These are phyloP conservation scores for Drosophila obscura DNA, from an alignment of 1,140 invertebrate genomes.

Conservation along the genomic window DNA sequence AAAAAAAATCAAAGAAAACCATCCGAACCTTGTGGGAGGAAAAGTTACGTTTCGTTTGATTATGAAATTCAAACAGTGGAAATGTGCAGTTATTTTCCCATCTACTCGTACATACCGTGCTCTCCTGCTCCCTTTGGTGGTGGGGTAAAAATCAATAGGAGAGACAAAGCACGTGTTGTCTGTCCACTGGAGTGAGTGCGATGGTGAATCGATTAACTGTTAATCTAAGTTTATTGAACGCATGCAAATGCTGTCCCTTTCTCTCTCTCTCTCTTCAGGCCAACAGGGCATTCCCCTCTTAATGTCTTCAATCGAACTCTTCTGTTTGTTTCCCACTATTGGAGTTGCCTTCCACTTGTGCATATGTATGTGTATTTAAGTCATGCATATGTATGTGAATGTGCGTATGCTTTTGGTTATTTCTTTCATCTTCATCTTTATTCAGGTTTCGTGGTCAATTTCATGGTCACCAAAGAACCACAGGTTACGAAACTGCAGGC, in stretches of 20 bases:
- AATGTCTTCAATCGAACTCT: conserved; percentile 13
- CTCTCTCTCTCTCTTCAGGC: conserved; percentile 15
- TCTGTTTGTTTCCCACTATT: conserved; percentile 6
- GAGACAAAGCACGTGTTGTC: conserved; percentile 59
- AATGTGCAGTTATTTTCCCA: conserved; percentile 48
- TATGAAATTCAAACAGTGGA: conserved; percentile 60
- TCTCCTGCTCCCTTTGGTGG: conserved; percentile 1
- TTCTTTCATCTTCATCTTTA: conserved; percentile 14
- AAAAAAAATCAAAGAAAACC: conserved; percentile 13
- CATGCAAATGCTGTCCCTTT: conserved; percentile 15
- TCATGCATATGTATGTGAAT: conserved; percentile 1
- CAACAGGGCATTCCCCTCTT: conserved; percentile 1
- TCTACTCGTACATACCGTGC: conserved; percentile 10
- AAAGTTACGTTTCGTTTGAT: conserved; percentile 47
- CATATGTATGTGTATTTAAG: conserved; percentile 6
- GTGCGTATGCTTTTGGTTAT: conserved; percentile 4
- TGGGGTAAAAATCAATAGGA: conserved; percentile 74
- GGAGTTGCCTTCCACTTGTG: background rate
- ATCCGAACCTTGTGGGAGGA: conserved; percentile 1
- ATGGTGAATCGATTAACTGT: conserved; percentile 64
- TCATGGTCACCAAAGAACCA: conserved; percentile 9
- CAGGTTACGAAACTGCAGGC: background rate
- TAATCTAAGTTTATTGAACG: conserved; percentile 57
- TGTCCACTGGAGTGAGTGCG: conserved; percentile 8
- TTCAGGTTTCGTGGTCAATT: conserved; percentile 47